Base-by-base conservation (phyloP, 2,113 vertebrate species). In the Colossoma macropomum region DNA sequence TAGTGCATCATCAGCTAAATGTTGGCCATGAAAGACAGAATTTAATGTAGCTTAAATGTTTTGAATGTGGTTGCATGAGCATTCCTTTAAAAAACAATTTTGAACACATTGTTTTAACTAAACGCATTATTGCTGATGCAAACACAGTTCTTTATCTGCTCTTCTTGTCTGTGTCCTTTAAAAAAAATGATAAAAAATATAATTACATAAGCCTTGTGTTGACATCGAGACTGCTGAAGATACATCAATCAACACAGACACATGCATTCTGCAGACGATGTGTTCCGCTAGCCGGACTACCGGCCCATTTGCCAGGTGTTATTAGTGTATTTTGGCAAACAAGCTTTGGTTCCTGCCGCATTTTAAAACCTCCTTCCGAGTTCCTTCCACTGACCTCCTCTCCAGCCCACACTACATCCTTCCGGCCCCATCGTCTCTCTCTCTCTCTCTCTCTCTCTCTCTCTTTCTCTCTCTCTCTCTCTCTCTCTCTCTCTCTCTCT, bases 321-420 rank as follows among this genome's bases (percentile, higher is more conserved):
- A 4, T 73, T 63, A 73, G 27, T 27, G 38, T 65, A 25, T 21
- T 65, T 63, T 72, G 85, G 87, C 79, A 84, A 75, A 88, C 23
- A 84, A 75, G 28, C 82, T 85, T 75, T 89, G 85, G 89, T 89
- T 88, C 84, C 0, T 84, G 88, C 85, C 80, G 75, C 87, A 75
- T 25, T 75, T 75, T 63, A 56, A 45, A 84, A 30, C 63, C 70
- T 65, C 45, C 87, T 91, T 91, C 90, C 88, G 86, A 90, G 90
- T 92, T 92, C 91, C 90, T 89, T 89, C 91, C 91, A 84, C 89
- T 93, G 93, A 94, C 92, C 92, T 90, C 87, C 85, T 90, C 89
- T 89, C 89, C 92, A 85, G 80, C 25, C 32, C 86, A 86, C 83
- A 12, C 91, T 91, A 91, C 94, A 93, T 94, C 92, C 94, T 92